Evolutionary conservation across 2,113 vertebrate species (phyloP).

Genomic region (Dendrocopos noguchii): DNA sequence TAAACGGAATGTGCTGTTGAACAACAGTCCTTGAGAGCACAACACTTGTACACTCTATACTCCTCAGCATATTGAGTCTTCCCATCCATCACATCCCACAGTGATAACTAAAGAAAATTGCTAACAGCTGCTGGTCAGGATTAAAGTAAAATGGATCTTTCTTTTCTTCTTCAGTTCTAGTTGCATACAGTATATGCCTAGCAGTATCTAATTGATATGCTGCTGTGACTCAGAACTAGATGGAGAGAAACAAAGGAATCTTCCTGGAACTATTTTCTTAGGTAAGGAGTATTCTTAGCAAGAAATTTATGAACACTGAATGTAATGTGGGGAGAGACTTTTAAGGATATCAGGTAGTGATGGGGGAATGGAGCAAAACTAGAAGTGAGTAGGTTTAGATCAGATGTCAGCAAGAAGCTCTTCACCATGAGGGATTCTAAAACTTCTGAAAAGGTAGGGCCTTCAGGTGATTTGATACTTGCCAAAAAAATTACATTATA

Average conservation of each 20-base stretch:
- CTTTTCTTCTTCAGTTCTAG: not conserved
- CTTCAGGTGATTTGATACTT: not conserved
- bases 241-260: not conserved
- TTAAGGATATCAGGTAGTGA: not conserved
- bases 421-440: not conserved
- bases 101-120: slow-evolving; percentile 60
- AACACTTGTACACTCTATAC: not conserved
- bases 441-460: not conserved
- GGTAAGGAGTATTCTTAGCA: not conserved
- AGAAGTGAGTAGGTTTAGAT: too few species aligned
- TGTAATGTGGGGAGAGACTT: not conserved
- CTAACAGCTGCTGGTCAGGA: slow-evolving; percentile 32
- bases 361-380: too few species aligned
- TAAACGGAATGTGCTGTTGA: slow-evolving; percentile 23
- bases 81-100: slow-evolving; percentile 46
- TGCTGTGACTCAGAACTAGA: slow-evolving; percentile 4
- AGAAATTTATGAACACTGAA: not conserved
- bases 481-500: not conserved
- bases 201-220: not conserved
- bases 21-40: slow-evolving; percentile 43
- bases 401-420: too few species aligned
- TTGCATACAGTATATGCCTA: not conserved
- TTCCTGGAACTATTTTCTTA: not conserved
- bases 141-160: slow-evolving; percentile 34
- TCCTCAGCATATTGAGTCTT: slow-evolving; percentile 15